phyloP scores from a whole-genome alignment of 2,113 vertebrate genomes.

The Oncorhynchus kisutch region DNA sequence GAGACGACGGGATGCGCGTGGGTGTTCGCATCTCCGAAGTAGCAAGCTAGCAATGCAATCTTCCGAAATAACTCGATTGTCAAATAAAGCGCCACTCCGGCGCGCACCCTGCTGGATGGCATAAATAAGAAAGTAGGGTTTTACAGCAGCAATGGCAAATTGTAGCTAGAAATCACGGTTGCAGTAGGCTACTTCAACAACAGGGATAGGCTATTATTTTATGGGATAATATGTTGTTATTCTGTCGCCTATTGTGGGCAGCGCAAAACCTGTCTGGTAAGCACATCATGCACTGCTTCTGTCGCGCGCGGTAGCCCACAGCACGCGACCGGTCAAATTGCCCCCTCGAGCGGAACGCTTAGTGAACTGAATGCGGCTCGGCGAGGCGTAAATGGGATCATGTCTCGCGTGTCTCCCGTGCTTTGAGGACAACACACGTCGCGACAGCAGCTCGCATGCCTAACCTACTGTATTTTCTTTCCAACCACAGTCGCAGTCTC shows the following conservation, averaged over 20 bases:
- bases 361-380: conserved; percentile 10
- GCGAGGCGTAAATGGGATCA: conserved; percentile 29
- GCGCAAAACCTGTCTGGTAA: conserved; percentile 17
- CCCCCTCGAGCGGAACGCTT: not conserved
- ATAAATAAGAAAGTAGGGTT: conserved; percentile 11
- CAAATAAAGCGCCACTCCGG: conserved; percentile 34
- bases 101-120: not conserved
- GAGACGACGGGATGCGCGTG: not conserved
- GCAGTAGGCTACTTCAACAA: not conserved
- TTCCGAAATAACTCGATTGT: conserved; percentile 6
- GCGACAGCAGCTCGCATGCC: conserved; percentile 22
- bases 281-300: not conserved
- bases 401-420: conserved; percentile 32
- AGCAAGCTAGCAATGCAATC: conserved; percentile 15
- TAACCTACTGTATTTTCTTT: not conserved
- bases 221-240: not conserved
- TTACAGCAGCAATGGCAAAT: not conserved
- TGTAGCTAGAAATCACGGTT: not conserved
- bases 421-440: conserved; percentile 23
- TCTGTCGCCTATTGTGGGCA: conserved; percentile 56
- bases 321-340: conserved; percentile 3
- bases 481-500: conserved; percentile 7
- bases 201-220: too few species aligned
- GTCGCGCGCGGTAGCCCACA: conserved; percentile 6
- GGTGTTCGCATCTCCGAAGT: conserved; percentile 24